Base-by-base conservation (phyloP, 2,113 vertebrate genomes). In the Microcebus jonahi region DNA sequence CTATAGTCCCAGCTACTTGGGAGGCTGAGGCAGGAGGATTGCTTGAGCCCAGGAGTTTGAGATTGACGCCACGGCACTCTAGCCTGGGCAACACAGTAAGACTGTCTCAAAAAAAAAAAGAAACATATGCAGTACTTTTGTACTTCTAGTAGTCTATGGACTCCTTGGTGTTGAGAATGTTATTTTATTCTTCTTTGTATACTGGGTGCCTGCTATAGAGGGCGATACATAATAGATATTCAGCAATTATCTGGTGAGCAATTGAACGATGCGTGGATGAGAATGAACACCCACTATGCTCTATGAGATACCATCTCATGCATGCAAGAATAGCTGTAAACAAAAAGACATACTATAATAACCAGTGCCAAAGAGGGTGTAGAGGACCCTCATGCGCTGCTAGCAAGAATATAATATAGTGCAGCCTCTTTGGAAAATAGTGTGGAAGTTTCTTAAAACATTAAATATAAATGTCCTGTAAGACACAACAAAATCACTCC, bases 381-480 rank as follows among this genome's bases (percentile, higher is more conserved):
- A 36, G 23, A 77, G 50, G 76, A 80, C 39, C 2, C 17, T 65
- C 55, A 71, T 17, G 6, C 20, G 20, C 17, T 77, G 21, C 2
- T 91, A 36, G 57, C 48, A n/a, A 85, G 79, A 83, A 68, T 21
- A 61, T 68, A 80, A 94, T 92, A 84, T 90, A 50, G 50, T 61
- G 0, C 34, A 17, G n/a, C 70, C 71, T 50, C 67, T 96, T 92
- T 48, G 50, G 13, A 91, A 97, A 92, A 83, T 36, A 91, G 14
- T 57, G 80, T 59, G n/a, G 34, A 76, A n/a, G 20, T 63, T 61
- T 76, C 31, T 67, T 71, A 10, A 82, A 84, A 75, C 45, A 13
- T 67, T 90, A 42, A 80, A 75, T 75, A 93, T 63, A 85, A 90
- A 80, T 88, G 80, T 88, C 42, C 67, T 42, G 87, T 23, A 36